phyloP scores from a whole-genome alignment of 2,888 invertebrate genomes.

The Calliphora vomitoria region DNA sequence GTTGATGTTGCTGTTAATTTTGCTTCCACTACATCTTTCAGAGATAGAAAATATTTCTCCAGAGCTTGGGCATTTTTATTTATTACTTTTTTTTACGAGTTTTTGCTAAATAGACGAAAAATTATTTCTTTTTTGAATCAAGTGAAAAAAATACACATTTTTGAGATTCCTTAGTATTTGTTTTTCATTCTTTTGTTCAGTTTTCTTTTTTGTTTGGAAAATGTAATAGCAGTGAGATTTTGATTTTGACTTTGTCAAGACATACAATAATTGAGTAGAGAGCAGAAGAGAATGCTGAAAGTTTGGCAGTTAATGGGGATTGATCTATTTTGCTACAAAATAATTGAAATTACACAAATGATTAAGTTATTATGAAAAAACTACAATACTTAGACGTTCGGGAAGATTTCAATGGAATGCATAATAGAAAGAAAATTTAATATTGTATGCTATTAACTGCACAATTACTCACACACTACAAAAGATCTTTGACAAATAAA shows the following conservation, averaged over 20 bases:
- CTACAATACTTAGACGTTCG: slow-evolving; percentile 5
- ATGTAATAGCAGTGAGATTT: slow-evolving; percentile 15
- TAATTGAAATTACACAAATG: slow-evolving; percentile 28
- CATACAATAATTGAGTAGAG: neutral
- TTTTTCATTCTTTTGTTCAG: slow-evolving; percentile 38
- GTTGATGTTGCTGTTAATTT: slow-evolving; percentile 2
- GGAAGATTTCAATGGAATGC: neutral
- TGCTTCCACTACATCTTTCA: slow-evolving; percentile 7
- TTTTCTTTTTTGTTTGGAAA: slow-evolving; percentile 32
- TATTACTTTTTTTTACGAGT: slow-evolving; percentile 52
- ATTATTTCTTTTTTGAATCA: slow-evolving; percentile 58
- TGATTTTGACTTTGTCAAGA: slow-evolving; percentile 30
- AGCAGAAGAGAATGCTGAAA: neutral
- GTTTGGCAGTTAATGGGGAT: slow-evolving; percentile 12
- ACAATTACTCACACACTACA: neutral
- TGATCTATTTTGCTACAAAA: slow-evolving; percentile 4
- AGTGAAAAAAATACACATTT: slow-evolving; percentile 47
- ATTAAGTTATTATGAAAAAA: slow-evolving; percentile 37
- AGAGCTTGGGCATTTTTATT: slow-evolving; percentile 59
- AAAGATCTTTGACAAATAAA: too few species aligned
- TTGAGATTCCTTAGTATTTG: slow-evolving; percentile 47
- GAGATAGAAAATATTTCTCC: slow-evolving; percentile 61
- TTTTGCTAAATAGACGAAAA: slow-evolving; percentile 58
- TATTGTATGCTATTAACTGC: neutral
- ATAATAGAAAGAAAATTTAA: slow-evolving; percentile 2